Evolutionary conservation across 2,888 invertebrate species (phyloP).

Genomic region (Labia minor): DNA sequence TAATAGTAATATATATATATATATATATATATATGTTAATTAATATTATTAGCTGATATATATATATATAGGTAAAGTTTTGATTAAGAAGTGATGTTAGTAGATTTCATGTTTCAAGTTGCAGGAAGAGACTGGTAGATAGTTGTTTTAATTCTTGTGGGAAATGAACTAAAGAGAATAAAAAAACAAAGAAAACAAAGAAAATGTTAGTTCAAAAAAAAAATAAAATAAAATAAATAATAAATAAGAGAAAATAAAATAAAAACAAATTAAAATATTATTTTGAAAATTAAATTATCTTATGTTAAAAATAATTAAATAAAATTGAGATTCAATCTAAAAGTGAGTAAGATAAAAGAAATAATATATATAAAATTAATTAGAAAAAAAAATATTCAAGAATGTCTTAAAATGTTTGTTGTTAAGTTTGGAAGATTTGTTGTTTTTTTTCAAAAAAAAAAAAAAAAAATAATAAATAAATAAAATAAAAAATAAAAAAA

Average conservation of each 20-base stretch:
- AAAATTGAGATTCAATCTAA: neutral
- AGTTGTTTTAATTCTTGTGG: neutral
- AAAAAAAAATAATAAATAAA: too few species aligned
- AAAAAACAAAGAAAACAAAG: neutral
- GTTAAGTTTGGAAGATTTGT: too few species aligned
- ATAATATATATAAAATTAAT: neutral
- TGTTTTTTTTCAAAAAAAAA: too few species aligned
- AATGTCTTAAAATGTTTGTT: too few species aligned
- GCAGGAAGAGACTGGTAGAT: conserved; percentile 4
- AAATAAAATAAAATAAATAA: neutral
- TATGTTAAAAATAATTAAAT: neutral
- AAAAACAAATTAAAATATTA: neutral
- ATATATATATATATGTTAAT: too few species aligned
- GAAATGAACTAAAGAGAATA: neutral
- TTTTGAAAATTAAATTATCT: too few species aligned
- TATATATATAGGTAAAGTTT: too few species aligned
- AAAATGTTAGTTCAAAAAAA: neutral
- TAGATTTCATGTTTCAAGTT: neutral
- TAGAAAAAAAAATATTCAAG: too few species aligned
- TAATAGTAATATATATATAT: too few species aligned
- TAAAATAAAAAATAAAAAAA: too few species aligned
- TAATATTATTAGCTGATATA: too few species aligned
- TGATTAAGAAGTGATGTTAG: neutral
- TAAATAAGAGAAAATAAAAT: neutral
- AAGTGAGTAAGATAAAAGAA: neutral